Conservation (phyloP, 2,113 vertebrate genomes). For the Peromyscus polionotus region DNA sequence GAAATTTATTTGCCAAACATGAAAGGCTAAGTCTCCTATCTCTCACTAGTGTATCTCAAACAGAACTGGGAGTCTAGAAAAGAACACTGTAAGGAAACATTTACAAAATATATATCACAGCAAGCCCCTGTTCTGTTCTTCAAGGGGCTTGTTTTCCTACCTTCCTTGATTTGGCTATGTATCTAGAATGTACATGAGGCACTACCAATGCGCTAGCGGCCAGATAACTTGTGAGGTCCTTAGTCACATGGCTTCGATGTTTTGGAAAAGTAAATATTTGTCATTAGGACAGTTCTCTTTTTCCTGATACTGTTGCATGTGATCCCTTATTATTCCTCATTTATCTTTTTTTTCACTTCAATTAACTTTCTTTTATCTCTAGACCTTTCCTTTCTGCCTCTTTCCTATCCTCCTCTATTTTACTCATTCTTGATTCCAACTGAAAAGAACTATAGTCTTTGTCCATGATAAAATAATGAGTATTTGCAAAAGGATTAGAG, state of each 20-base stretch:
- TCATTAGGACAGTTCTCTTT: background rate
- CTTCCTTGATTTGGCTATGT: background rate
- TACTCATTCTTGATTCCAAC: background rate
- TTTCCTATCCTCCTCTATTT: background rate
- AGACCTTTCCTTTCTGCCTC: constrained; percentile 12
- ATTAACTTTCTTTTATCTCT: background rate
- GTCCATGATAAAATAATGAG: background rate
- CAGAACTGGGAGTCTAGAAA: constrained; percentile 10
- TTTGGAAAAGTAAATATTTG: constrained; percentile 5
- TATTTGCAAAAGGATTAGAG: background rate
- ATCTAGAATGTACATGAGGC: background rate
- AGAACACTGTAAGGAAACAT: constrained; percentile 51
- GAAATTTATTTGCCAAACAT: background rate
- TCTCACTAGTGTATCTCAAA: constrained; percentile 50
- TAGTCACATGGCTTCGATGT: constrained; percentile 17
- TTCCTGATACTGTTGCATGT: background rate
- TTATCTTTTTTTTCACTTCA: background rate
- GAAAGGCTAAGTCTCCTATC: constrained; percentile 46
- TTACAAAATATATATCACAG: constrained; percentile 67
- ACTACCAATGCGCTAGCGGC: background rate
- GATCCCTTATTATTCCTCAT: background rate
- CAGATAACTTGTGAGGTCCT: background rate
- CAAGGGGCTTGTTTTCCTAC: background rate
- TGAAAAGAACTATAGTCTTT: background rate
- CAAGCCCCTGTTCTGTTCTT: constrained; percentile 42